Conservation (phyloP, 2,888 invertebrate species). For the Pardosa pseudoannulata region DNA sequence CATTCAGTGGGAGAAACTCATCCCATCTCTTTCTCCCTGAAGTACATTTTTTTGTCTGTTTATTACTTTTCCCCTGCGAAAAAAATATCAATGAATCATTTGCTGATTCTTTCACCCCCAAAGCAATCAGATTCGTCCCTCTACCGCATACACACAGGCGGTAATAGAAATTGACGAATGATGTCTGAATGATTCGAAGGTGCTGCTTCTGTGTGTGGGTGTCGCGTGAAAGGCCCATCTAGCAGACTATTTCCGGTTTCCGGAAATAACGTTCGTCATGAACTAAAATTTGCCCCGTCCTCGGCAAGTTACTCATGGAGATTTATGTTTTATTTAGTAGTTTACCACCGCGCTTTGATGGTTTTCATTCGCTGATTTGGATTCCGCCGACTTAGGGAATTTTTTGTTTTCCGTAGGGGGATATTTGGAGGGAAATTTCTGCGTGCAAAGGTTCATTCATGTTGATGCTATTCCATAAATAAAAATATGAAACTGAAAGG, state of each 20-base stretch:
- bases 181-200: too few species aligned
- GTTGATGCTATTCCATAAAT: too few species aligned
- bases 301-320: slow-evolving; percentile 4
- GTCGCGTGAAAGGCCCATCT: not conserved
- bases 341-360: not conserved
- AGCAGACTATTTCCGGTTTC: not conserved
- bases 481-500: too few species aligned
- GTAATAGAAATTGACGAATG: slow-evolving; percentile 6
- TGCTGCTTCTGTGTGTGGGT: not conserved
- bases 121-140: slow-evolving; percentile 1
- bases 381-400: too few species aligned
- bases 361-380: not conserved
- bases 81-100: not conserved
- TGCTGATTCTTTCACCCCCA: not conserved
- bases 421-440: too few species aligned
- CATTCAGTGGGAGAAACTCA: not conserved
- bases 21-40: not conserved
- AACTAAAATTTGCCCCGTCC: not conserved
- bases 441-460: too few species aligned
- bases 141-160: not conserved
- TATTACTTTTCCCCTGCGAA: not conserved
- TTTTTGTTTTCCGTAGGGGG: too few species aligned
- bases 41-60: not conserved
- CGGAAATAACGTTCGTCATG: slow-evolving; percentile 14
- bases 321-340: slow-evolving; percentile 12